A percentile compares a stretch with the other conserved stretches of the same genome.
Evolutionary conservation across 2,797 vertebrate species (phyloP).

Genomic region (Erethizon dorsatum): DNA sequence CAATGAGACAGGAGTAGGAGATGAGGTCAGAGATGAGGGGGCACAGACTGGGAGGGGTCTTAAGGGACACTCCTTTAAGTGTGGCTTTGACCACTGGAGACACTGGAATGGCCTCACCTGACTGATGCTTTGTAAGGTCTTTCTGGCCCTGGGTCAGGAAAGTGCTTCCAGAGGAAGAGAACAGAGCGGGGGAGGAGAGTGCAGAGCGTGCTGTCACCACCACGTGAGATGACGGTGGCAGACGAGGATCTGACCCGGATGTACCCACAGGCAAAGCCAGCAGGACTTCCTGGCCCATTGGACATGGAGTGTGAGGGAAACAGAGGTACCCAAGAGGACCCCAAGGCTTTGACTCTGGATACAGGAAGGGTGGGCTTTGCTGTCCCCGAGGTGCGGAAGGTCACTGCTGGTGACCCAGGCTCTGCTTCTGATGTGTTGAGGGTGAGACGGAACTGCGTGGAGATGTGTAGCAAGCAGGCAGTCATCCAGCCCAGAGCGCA

Average conservation of each 20-base stretch:
- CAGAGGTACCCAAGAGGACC: background rate
- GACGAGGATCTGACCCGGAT: background rate
- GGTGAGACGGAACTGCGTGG: background rate
- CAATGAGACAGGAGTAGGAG: background rate
- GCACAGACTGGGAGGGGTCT: background rate
- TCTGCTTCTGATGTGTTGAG: background rate
- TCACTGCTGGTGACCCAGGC: too few species aligned
- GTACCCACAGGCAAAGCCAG: too few species aligned
- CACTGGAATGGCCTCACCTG: background rate
- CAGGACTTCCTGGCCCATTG: background rate
- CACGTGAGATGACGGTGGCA: rapidly evolving
- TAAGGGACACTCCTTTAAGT: background rate
- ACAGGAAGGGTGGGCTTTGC: background rate
- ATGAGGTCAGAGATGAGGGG: background rate
- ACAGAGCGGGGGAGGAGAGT: background rate
- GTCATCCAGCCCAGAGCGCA: background rate
- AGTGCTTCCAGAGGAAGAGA: background rate
- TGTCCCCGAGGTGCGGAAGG: rapidly evolving
- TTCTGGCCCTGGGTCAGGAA: background rate
- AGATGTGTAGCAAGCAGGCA: background rate
- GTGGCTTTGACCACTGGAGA: background rate
- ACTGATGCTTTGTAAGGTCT: background rate
- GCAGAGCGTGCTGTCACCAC: background rate
- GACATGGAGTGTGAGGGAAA: background rate
- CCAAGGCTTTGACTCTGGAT: background rate